Base-by-base conservation (phyloP, 2,888 invertebrate genomes). In the Rhingia rostrata region DNA sequence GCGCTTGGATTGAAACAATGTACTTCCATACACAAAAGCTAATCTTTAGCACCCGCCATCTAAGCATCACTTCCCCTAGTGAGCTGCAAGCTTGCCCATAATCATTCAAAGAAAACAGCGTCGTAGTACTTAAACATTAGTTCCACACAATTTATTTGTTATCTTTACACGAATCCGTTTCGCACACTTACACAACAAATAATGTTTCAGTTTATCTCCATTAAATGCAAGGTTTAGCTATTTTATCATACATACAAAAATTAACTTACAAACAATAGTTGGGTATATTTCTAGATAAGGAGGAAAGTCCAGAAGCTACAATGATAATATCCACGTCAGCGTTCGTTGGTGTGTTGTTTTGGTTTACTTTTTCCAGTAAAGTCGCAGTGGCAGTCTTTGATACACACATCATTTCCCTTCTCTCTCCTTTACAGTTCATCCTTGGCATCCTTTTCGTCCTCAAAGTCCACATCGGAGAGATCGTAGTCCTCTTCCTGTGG, bases 401-500 rank as follows among this genome's bases (percentile, higher is more conserved):
- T 78, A 64, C 56, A 53, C 72, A 53, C 72, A 77, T 67, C 58
- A 64, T 39, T 47, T 56, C 6, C 47, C 37, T 45, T 39, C 30
- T 12, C 33, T 41, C 54, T 33, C 4, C 7, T 37, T 87, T 90
- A 90, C 63, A 90, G 89, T 85, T 90, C 90, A 73, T 90, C 90
- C 75, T 89, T 90, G 39, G 78, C 43, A 87, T 96, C 95, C 90
- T 95, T 95, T 86, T 95, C 96, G 87, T 96, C 95, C 88, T 96
- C 96, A 51, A 98, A 92, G 87, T 96, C 96, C 30, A 98, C 93
- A 91, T 98, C 98, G 37, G 97, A 97, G 67, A 98, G 94, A 92
- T 98, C 98, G 86, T 97, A 95, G 86, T 98, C 97, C 88, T 98
- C 98, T 53, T 90, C 90, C 41, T 92, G 93, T 2, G 97, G 97